Base-by-base conservation (phyloP, 2,888 invertebrate species). In the Troilus luridus region DNA sequence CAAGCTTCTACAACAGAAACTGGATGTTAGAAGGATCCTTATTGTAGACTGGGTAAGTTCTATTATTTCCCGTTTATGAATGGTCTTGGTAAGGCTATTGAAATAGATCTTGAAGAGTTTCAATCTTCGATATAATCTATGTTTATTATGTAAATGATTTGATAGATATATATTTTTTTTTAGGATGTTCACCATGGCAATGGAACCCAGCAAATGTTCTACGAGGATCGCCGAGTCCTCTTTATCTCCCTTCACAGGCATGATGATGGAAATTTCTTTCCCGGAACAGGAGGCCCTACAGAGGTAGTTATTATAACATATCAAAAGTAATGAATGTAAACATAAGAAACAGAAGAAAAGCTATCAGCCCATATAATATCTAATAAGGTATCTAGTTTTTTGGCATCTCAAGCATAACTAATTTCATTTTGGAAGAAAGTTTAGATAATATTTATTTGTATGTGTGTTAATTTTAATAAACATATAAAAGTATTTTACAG, bases 201-300 rank as follows among this genome's bases (percentile, higher is more conserved):
- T 95, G 99, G 99, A 91, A 99, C 99, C 91, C 99, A 99, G 94
- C 98, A 99, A 95, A 98, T 98, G 94, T 99, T 99, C 95, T 99
- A 99, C 95, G 97, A 97, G 94, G 98, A 99, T 95, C 97, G 98
- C 89, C 96, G 97, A 94, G 98, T 99, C 93, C 96, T 99, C 93
- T 99, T 99, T 95, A 96, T 99, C 94, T 99, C 99, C 93, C 96
- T 99, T 94, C 99, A 99, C 95, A 97, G 99, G 93, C 99, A 99
- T 95, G 99, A 99, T 95, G 98, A 99, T 94, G 99, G 99, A 62
- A 99, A 99, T 95, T 99, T 99, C 95, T 99, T 99, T 95, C 99
- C 99, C n/a, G 99, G 99, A 92, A 99, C 99, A 6, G 99, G 99
- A 91, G 98, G 98, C 88, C 98, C 98, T 81, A 96, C 96, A 91